phyloP scores from a whole-genome alignment of 2,888 invertebrate species.

The Caenorhabditis uteleia region DNA sequence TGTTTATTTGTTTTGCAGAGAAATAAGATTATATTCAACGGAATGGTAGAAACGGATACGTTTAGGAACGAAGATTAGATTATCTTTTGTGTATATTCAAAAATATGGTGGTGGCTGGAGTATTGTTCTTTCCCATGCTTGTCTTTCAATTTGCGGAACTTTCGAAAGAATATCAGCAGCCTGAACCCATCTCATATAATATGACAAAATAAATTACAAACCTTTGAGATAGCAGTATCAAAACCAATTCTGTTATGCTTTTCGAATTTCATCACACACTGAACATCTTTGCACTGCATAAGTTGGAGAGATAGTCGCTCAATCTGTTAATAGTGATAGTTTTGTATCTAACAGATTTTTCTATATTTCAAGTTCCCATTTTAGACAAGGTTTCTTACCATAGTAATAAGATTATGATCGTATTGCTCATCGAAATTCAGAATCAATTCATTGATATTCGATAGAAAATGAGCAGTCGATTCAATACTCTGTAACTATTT shows the following conservation, averaged over 20 bases:
- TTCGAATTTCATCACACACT: conserved; percentile 21
- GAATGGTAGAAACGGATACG: background rate
- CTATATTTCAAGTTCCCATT: too few relatives aligned
- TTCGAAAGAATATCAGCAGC: conserved; percentile 1
- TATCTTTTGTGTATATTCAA: background rate
- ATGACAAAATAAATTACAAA: background rate
- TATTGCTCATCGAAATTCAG: conserved; percentile 1
- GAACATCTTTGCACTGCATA: conserved; percentile 11
- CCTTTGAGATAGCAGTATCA: conserved; percentile 7
- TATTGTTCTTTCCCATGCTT: conserved; percentile 10
- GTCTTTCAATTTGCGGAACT: conserved; percentile 7
- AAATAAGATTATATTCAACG: background rate
- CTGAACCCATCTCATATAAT: too few relatives aligned
- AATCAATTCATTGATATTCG: conserved; percentile 7
- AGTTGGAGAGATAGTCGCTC: conserved; percentile 4
- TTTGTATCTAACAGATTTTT: too few relatives aligned
- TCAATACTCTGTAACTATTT: conserved; percentile 36
- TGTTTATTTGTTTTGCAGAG: background rate
- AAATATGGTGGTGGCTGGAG: conserved; percentile 13
- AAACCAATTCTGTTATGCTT: conserved; percentile 1
- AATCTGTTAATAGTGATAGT: conserved; percentile 4
- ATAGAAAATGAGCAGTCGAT: conserved; percentile 4
- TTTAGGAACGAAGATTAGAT: background rate
- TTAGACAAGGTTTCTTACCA: background rate
- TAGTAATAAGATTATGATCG: conserved; percentile 6